Percentiles rank a stretch among this genome's conserved stretches.
Evolutionary conservation across 2,888 invertebrate genomes (phyloP).

Genomic region (Meghimatium bilineatum): DNA sequence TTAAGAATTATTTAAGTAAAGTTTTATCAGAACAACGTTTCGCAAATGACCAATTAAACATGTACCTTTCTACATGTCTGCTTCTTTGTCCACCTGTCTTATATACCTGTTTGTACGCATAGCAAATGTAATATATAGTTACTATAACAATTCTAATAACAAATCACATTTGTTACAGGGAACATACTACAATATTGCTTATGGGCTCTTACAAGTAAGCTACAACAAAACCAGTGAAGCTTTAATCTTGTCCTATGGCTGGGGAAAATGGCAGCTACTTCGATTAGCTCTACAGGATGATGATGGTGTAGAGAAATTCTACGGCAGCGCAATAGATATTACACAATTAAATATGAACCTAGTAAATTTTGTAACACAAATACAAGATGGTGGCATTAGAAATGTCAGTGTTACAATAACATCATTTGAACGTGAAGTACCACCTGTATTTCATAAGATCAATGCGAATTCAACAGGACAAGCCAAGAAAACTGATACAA

Average conservation of each 20-base stretch:
- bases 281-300: neutral
- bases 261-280: slow-evolving; percentile 34
- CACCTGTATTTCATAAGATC: neutral
- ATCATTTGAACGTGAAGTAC: neutral
- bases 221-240: slow-evolving; percentile 13
- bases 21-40: too few relatives aligned
- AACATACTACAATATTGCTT: slow-evolving; percentile 29
- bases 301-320: neutral
- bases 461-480: neutral
- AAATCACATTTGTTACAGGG: too few relatives aligned
- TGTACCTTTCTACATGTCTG: too few relatives aligned
- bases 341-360: neutral
- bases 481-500: neutral
- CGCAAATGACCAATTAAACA: too few relatives aligned
- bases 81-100: too few relatives aligned
- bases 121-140: too few relatives aligned
- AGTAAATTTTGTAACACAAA: neutral
- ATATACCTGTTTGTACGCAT: too few relatives aligned
- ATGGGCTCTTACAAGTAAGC: slow-evolving; percentile 5
- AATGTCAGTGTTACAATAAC: neutral
- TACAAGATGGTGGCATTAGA: neutral
- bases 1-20: too few relatives aligned
- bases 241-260: slow-evolving; percentile 30
- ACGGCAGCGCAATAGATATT: neutral
- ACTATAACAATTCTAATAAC: too few relatives aligned